Evolutionary conservation across 2,113 vertebrate species (phyloP), one percentile per base, ranked within the genome.

Genomic region (Tinamus guttatus): DNA sequence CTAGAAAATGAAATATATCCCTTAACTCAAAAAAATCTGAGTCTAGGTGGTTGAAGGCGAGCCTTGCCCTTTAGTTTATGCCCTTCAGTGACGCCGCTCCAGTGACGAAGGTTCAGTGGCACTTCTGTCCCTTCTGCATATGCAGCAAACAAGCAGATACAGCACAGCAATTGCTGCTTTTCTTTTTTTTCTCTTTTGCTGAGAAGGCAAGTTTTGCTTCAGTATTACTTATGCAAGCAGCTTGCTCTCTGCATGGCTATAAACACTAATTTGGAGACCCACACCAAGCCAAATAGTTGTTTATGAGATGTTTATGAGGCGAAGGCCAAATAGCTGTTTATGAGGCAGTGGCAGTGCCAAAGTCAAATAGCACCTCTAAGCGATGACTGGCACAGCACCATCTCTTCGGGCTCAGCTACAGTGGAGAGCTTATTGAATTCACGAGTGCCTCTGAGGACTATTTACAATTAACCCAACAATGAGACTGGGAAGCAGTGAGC

Each of bases 191-290:
- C 24, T 75, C 79, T 49, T 68, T 30, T 56, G 77, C 91, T 93
- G 84, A 89, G 89, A 89, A 94, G 63, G 86, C 85, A 81, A 93
- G 22, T 89, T 90, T 84, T 84, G 91, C 86, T 95, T 36, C 58
- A 71, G 64, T 81, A 92, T 78, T 96, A 85, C 59, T 94, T 95
- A 93, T 85, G 92, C 92, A 87, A 93, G 77, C 90, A 90, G 6
- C 89, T 94, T 52, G 43, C 28, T 88, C 74, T 96, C 74, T 89
- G 40, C 81, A 40, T 7, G 90, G 90, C 81, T 90, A 92, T 91
- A 95, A 97, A 96, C 90, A 95, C 71, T 96, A 93, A 96, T 96
- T 97, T 95, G 75, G 79, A 96, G 89, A 47, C 69, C 80, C 64
- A 92, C 87, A 87, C 24, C 87, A 54, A 94, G 95, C 85, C 95